These are phyloP conservation scores for Cephus rjabovi DNA, from an alignment of 2,888 invertebrate species.

Conservation along the genomic window DNA sequence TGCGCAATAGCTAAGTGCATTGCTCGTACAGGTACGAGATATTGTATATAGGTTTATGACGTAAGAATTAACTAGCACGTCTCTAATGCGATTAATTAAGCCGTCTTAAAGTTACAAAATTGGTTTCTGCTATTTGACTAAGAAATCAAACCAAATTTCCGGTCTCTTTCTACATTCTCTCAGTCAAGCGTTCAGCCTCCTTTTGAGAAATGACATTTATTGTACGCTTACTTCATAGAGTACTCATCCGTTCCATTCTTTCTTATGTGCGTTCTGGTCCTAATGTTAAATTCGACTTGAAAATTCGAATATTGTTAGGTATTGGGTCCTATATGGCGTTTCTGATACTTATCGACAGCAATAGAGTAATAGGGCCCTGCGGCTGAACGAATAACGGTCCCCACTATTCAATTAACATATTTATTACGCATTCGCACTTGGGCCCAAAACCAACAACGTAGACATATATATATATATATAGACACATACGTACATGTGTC, in stretches of 20 bases:
- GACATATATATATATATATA: too few species aligned
- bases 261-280: neutral
- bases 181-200: neutral
- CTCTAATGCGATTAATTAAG: neutral
- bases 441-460: neutral
- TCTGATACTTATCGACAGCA: neutral
- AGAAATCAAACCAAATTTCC: neutral
- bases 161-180: neutral
- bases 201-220: neutral
- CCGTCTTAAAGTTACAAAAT: neutral
- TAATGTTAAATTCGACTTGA: neutral
- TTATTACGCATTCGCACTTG: slow-evolving; percentile 27
- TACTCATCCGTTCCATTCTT: neutral
- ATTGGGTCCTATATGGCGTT: neutral
- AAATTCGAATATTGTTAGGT: neutral
- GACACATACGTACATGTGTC: neutral
- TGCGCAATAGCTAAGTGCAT: neutral
- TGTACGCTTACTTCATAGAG: neutral
- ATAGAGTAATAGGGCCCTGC: neutral
- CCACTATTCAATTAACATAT: slow-evolving; percentile 46
- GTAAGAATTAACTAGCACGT: neutral
- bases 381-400: slow-evolving; percentile 38
- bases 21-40: neutral
- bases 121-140: neutral
- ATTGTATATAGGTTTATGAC: neutral